Percentiles rank a stretch among this genome's conserved stretches.
Evolutionary conservation across 2,797 vertebrate species (phyloP).

Genomic region (Percopsis omiscomaycus): DNA sequence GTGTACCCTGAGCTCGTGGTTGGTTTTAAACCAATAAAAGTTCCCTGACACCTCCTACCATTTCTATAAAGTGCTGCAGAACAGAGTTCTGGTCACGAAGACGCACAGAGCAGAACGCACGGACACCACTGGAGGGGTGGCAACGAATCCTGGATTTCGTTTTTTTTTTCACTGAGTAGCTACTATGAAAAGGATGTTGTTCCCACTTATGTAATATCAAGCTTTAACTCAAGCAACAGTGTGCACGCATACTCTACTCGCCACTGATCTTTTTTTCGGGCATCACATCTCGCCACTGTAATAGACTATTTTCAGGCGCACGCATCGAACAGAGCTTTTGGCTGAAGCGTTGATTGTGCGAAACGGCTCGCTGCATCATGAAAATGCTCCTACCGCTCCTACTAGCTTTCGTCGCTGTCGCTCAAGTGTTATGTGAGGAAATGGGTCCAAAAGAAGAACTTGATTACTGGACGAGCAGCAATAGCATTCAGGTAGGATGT

Average conservation of each 20-base stretch:
- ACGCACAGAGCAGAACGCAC: constrained; percentile 41
- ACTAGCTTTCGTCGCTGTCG: constrained; percentile 78
- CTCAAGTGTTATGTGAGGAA: constrained; percentile 81
- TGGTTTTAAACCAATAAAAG: background rate
- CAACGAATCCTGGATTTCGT: constrained; percentile 3
- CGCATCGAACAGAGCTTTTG: constrained; percentile 1
- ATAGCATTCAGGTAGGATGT: constrained; percentile 81
- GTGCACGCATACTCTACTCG: constrained; percentile 7
- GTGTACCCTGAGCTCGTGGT: background rate
- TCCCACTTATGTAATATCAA: constrained; percentile 37
- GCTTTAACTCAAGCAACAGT: constrained; percentile 19
- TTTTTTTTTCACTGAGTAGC: constrained; percentile 32
- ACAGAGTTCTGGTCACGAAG: constrained; percentile 26
- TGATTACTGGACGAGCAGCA: constrained; percentile 83
- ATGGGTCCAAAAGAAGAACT: constrained; percentile 78
- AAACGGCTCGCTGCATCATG: constrained; percentile 67
- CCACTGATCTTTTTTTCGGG: background rate
- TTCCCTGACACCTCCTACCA: constrained; percentile 56
- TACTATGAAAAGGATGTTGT: constrained; percentile 48
- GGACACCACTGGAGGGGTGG: constrained; percentile 28
- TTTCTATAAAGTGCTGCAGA: constrained; percentile 73
- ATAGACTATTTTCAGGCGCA: background rate
- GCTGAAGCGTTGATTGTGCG: constrained; percentile 8
- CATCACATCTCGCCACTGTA: background rate
- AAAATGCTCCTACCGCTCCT: constrained; percentile 80